Percentiles rank a stretch among this genome's conserved stretches.
phyloP scores from a whole-genome alignment of 1,140 invertebrate species.

The Papilio xuthus region DNA sequence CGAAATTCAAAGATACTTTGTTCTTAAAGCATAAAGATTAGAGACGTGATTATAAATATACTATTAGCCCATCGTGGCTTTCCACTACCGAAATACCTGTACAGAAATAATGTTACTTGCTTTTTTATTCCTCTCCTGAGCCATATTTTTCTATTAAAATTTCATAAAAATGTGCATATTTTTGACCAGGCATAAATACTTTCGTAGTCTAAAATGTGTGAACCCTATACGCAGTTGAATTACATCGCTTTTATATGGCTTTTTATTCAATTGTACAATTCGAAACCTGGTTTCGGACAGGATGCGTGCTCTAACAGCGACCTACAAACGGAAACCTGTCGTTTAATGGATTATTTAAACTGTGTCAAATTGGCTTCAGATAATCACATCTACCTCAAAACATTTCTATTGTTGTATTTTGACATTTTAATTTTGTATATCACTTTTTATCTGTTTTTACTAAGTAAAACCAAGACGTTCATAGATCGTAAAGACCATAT shows the following conservation, averaged over 20 bases:
- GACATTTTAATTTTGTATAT: not conserved
- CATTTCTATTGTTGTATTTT: conserved; percentile 15
- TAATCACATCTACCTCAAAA: conserved; percentile 16
- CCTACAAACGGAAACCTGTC: conserved; percentile 27
- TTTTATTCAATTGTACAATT: conserved; percentile 61
- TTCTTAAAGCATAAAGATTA: too few relatives aligned
- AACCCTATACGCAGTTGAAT: conserved; percentile 45
- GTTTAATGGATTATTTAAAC: conserved; percentile 29
- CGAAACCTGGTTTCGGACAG: conserved; percentile 52
- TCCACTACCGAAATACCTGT: too few relatives aligned
- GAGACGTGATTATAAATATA: too few relatives aligned
- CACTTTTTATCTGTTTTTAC: not conserved
- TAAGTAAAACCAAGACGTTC: too few relatives aligned
- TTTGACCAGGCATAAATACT: not conserved
- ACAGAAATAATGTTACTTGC: not conserved
- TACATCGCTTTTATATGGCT: conserved; percentile 68
- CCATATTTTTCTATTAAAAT: not conserved
- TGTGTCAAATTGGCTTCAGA: conserved; percentile 32
- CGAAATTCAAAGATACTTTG: too few relatives aligned
- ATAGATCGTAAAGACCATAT: too few relatives aligned
- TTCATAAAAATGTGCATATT: too few relatives aligned
- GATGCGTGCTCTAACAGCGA: conserved; percentile 42
- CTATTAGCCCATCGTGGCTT: too few relatives aligned
- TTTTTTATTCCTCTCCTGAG: not conserved
- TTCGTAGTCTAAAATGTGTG: not conserved